Percentiles rank a stretch among this genome's conserved stretches.
Evolutionary conservation across 2,888 invertebrate species (phyloP).

Genomic region (Scrobipalpa atriplicella): DNA sequence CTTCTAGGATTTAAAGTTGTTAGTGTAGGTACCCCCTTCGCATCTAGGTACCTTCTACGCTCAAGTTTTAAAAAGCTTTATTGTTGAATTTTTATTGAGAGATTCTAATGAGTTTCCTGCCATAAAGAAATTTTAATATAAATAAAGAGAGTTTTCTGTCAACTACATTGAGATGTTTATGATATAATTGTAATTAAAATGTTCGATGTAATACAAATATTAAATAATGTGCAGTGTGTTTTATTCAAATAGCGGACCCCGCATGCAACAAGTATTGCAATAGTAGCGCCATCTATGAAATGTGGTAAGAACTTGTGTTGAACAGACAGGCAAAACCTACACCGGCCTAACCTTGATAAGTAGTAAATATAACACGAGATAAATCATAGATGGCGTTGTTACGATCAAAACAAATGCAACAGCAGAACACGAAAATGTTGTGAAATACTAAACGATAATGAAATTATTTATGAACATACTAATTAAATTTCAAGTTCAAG

Average conservation of each 20-base stretch:
- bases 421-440: background rate
- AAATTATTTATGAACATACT: background rate
- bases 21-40: slow-evolving; percentile 73
- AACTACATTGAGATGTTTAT: slow-evolving; percentile 62
- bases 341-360: background rate
- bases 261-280: background rate
- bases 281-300: slow-evolving; percentile 22
- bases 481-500: background rate
- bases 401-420: background rate
- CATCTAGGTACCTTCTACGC: slow-evolving; percentile 78
- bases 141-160: slow-evolving; percentile 65
- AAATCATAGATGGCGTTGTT: slow-evolving; percentile 15
- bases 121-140: slow-evolving; percentile 62
- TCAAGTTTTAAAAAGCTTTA: slow-evolving; percentile 80
- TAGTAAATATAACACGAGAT: background rate
- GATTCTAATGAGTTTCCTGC: slow-evolving; percentile 75
- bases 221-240: slow-evolving; percentile 27
- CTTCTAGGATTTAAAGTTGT: slow-evolving; percentile 76
- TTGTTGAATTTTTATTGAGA: slow-evolving; percentile 75
- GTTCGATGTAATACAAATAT: slow-evolving; percentile 70
- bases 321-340: background rate
- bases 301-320: background rate
- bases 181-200: slow-evolving; percentile 60
- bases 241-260: background rate
- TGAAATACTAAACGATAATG: background rate